Evolutionary conservation across 2,797 vertebrate genomes (phyloP).

Genomic region (Diceros bicornis): DNA sequence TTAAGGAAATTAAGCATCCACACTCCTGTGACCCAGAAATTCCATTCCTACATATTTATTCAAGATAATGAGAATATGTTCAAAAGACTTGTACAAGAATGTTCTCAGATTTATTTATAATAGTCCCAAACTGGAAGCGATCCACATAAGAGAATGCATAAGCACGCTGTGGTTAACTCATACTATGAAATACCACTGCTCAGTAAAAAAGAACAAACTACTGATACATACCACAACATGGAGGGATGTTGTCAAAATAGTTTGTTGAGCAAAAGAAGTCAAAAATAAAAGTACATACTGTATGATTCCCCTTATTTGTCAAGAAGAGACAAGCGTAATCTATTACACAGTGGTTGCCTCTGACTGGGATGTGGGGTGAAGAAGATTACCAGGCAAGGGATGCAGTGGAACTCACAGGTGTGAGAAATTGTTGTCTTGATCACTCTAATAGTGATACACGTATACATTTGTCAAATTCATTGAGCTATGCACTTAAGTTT

Average conservation of each 20-base stretch:
- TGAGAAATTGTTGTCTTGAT: neutral
- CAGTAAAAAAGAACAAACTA: neutral
- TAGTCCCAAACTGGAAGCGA: neutral
- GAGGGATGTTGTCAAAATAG: neutral
- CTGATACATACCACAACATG: neutral
- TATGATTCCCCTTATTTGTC: neutral
- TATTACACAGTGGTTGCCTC: neutral
- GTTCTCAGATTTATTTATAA: neutral
- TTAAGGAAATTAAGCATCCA: neutral
- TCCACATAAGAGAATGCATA: neutral
- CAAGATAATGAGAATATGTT: neutral
- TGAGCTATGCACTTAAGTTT: neutral
- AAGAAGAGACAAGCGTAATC: neutral
- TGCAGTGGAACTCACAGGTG: neutral
- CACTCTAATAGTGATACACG: neutral
- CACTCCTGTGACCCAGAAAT: neutral
- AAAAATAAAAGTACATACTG: neutral
- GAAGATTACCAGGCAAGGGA: neutral
- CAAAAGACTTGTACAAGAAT: neutral
- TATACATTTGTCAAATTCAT: neutral
- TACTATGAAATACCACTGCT: neutral
- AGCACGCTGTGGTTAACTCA: neutral
- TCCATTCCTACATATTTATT: neutral
- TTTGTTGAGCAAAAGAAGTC: neutral
- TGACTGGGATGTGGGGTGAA: neutral